Percentiles rank a stretch among this genome's conserved stretches.
These are phyloP conservation scores for Neotoma lepida DNA, from an alignment of 2,113 vertebrate genomes.

Conservation along the genomic window DNA sequence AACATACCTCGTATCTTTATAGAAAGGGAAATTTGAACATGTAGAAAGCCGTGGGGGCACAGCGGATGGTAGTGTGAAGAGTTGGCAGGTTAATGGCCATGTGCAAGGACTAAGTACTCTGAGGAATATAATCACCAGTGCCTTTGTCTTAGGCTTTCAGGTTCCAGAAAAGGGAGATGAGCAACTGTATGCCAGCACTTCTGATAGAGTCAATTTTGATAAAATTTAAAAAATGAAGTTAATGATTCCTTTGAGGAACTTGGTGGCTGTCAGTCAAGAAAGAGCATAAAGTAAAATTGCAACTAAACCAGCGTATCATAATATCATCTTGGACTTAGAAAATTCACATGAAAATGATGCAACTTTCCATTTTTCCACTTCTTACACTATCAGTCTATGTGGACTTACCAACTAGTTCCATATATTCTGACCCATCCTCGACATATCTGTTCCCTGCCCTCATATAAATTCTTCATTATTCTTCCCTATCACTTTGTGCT, in stretches of 20 bases:
- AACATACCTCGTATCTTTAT: background rate
- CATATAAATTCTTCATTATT: background rate
- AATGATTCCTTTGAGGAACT: background rate
- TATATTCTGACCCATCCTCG: too few species aligned
- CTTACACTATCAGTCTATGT: background rate
- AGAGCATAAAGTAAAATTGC: background rate
- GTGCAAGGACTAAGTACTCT: background rate
- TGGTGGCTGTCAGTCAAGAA: background rate
- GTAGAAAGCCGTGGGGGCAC: background rate
- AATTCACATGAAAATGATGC: background rate
- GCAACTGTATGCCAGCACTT: background rate
- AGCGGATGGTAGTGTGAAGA: accelerated
- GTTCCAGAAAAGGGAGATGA: background rate
- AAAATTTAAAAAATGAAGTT: background rate
- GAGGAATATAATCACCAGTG: background rate
- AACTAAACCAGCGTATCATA: background rate
- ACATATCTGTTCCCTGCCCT: background rate
- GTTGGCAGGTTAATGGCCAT: background rate
- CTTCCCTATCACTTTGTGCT: background rate
- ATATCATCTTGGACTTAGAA: background rate
- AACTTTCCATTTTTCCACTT: background rate
- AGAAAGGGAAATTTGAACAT: background rate
- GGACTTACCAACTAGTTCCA: background rate
- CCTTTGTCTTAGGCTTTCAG: background rate
- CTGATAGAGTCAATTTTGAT: background rate